Percentiles rank a stretch among this genome's conserved stretches.
Conservation (phyloP, 2,888 invertebrate species). For the Phyllotreta striolata region DNA sequence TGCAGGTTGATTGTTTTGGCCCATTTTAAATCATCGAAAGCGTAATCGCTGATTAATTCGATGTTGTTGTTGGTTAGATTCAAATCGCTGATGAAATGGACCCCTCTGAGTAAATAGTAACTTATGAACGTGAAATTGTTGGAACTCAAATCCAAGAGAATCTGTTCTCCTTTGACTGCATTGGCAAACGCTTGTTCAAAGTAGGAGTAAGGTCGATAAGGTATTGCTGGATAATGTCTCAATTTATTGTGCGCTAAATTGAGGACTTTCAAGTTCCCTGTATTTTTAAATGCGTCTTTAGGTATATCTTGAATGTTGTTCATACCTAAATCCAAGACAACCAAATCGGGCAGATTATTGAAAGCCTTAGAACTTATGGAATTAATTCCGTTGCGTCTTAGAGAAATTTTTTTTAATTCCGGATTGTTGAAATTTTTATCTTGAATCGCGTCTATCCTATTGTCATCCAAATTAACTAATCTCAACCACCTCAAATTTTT, state of each 20-base stretch:
- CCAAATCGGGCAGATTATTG: conserved; percentile 42
- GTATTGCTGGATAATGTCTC: conserved; percentile 17
- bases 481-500: conserved; percentile 38
- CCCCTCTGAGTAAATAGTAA: conserved; percentile 39
- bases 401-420: conserved; percentile 35
- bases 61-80: conserved; percentile 42
- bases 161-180: conserved; percentile 18
- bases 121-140: conserved; percentile 44
- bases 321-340: conserved; percentile 44
- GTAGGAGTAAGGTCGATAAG: conserved; percentile 31
- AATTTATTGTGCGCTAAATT: conserved; percentile 45
- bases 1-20: conserved; percentile 39
- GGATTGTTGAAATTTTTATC: conserved; percentile 43
- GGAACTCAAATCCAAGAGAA: conserved; percentile 42
- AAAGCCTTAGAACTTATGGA: conserved; percentile 41
- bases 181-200: conserved; percentile 43
- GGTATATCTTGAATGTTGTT: conserved; percentile 43
- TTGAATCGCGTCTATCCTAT: conserved; percentile 37
- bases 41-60: conserved; percentile 34
- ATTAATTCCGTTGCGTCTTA: conserved; percentile 43
- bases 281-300: conserved; percentile 40
- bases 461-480: conserved; percentile 41
- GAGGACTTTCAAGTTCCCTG: conserved; percentile 41
- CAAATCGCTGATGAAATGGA: conserved; percentile 37
- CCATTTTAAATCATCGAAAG: conserved; percentile 37